Evolutionary conservation across 2,797 vertebrate genomes (phyloP), one percentile per base, ranked within the genome.

Genomic region (Sandelia bainsii): DNA sequence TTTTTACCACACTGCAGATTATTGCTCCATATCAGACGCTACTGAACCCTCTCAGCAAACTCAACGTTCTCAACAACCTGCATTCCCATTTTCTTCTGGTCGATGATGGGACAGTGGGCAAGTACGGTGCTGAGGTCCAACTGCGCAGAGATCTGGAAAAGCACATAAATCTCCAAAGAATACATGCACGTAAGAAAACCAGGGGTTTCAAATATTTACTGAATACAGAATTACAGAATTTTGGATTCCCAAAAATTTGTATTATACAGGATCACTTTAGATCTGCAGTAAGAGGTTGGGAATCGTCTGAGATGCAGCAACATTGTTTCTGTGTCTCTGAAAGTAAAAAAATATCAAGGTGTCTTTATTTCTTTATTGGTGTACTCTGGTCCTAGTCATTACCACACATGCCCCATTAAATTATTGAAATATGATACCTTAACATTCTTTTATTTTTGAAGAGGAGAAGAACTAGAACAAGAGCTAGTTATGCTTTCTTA

Each of bases 31-130:
- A 99, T 87, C 98, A 99, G 93, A 99, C 98, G 1, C 93, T 99
- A 80, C 91, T 99, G 86, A 99, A 99, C 83, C 98, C 98, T 64
- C 93, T 99, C 81, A 99, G 97, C 92, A 99, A 99, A 93, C 87
- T 99, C 54, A 99, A 98, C 11, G 96, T 99, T 83, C 93, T 99
- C 70, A 99, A 99, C 92, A 99, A 96, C 86, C 95, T 99, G 23
- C 98, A 99, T 93, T 99, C 98, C 46, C 98, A 99, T 91, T 99
- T 99, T 92, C 95, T 99, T 75, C 90, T 99, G 93, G 98, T 99
- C 95, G 98, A 99, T 66, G 97, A 99, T 79, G 98, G 98, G 72
- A 99, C 98, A 2, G 96, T 99, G 86, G 98, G 98, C 59, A 98
- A 96, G 83, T 98, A 99, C 6, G 98, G 98, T 8, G 96, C 96